phyloP scores from a whole-genome alignment of 2,797 vertebrate species.

The Siniperca scherzeri region DNA sequence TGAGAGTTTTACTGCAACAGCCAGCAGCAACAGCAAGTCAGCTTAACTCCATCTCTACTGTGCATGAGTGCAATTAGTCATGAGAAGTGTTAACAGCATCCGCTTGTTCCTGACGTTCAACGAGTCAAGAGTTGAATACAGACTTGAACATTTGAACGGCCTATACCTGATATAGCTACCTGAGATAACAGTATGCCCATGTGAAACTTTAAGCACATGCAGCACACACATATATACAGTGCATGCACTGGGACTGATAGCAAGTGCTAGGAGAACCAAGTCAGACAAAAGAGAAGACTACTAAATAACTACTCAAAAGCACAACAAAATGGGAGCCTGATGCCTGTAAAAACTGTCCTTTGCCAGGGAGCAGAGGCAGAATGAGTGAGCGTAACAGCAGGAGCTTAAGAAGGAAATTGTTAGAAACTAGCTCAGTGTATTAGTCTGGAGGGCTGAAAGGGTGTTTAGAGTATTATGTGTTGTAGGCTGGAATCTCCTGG shows the following conservation, averaged over 20 bases:
- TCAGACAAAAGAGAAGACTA: neutral
- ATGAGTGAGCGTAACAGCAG: neutral
- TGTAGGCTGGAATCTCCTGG: neutral
- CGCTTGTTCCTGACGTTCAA: slow-evolving; percentile 47
- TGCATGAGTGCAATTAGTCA: slow-evolving; percentile 62
- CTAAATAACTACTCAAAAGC: slow-evolving; percentile 15
- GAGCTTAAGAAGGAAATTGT: neutral
- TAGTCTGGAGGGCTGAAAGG: neutral
- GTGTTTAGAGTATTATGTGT: slow-evolving; percentile 8
- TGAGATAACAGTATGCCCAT: neutral
- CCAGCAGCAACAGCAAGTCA: slow-evolving; percentile 81
- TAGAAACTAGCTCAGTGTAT: neutral
- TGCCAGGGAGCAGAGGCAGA: slow-evolving; percentile 3
- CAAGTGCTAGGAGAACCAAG: neutral
- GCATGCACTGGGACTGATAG: neutral
- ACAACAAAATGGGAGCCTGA: neutral
- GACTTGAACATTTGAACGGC: slow-evolving; percentile 38
- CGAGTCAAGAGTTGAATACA: slow-evolving; percentile 41
- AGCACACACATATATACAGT: neutral
- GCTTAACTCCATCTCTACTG: slow-evolving; percentile 67
- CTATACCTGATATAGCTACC: neutral
- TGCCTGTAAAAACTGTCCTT: neutral
- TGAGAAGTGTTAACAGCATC: slow-evolving; percentile 62
- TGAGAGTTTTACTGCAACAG: slow-evolving; percentile 78
- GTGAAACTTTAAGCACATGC: slow-evolving; percentile 13